Percentiles rank a stretch among this genome's conserved stretches.
These are phyloP conservation scores for Dicrurus megarhynchus DNA, from an alignment of 2,113 vertebrate species.

Conservation along the genomic window DNA sequence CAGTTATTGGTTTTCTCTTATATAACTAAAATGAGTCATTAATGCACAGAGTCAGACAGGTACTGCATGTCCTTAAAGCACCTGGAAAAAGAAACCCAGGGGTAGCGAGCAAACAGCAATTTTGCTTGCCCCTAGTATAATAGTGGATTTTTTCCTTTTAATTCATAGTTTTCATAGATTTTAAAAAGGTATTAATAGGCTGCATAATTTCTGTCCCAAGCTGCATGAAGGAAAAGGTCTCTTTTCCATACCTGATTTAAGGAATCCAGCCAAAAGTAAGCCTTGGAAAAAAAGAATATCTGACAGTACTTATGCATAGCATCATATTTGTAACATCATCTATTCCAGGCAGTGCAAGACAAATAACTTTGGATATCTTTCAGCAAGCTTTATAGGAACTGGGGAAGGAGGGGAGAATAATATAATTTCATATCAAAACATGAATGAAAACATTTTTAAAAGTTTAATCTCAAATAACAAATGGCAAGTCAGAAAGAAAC, in stretches of 20 bases:
- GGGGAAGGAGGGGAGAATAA: accelerated
- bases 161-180: neutral
- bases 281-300: neutral
- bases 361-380: neutral
- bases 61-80: neutral
- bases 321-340: neutral
- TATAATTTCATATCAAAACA: neutral
- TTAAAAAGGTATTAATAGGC: neutral
- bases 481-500: neutral
- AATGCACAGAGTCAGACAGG: neutral
- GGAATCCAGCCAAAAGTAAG: neutral
- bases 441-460: neutral
- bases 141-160: neutral
- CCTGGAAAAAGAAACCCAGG: neutral
- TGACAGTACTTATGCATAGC: neutral
- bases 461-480: neutral
- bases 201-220: neutral
- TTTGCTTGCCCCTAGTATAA: neutral
- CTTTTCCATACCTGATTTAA: neutral
- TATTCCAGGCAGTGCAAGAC: neutral
- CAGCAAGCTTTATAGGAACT: neutral
- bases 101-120: neutral
- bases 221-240: neutral
- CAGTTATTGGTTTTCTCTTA: neutral
- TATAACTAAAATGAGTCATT: neutral